Conservation (phyloP, 2,888 invertebrate genomes). For the Eristalis tenax region DNA sequence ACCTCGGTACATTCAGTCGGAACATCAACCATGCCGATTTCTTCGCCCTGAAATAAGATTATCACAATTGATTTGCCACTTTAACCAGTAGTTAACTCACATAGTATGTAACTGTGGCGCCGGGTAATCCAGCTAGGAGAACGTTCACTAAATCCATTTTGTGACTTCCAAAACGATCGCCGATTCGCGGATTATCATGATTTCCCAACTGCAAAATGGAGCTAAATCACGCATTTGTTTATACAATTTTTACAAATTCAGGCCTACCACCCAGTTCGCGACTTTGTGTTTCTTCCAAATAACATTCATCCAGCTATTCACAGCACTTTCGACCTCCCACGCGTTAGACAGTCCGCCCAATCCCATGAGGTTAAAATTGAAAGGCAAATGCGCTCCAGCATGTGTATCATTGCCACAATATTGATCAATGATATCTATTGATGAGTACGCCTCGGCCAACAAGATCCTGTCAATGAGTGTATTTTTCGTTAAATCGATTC, state of each 20-base stretch:
- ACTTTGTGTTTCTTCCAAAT: slow-evolving; percentile 82
- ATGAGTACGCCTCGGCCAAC: slow-evolving; percentile 85
- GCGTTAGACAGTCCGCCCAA: slow-evolving; percentile 83
- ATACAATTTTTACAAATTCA: neutral
- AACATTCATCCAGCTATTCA: slow-evolving; percentile 84
- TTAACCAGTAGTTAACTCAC: slow-evolving; percentile 76
- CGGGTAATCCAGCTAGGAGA: slow-evolving; percentile 87
- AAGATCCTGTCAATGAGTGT: slow-evolving; percentile 78
- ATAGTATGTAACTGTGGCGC: slow-evolving; percentile 90
- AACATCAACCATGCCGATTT: slow-evolving; percentile 85
- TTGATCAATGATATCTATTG: slow-evolving; percentile 81
- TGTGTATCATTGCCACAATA: slow-evolving; percentile 83
- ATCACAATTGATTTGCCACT: neutral
- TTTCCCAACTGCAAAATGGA: slow-evolving; percentile 83
- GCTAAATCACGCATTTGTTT: neutral
- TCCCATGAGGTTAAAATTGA: slow-evolving; percentile 85
- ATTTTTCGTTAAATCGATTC: neutral
- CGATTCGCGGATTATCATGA: slow-evolving; percentile 85
- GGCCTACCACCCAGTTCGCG: slow-evolving; percentile 86
- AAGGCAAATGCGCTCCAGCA: slow-evolving; percentile 84
- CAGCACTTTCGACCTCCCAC: slow-evolving; percentile 81
- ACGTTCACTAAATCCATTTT: slow-evolving; percentile 87
- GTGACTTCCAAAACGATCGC: slow-evolving; percentile 84
- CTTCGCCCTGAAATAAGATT: slow-evolving; percentile 83
- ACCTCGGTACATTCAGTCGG: slow-evolving; percentile 79